A percentile compares a stretch with the other conserved stretches of the same genome.
Conservation (phyloP, 1,140 invertebrate species). For the Nilaparvata lugens region DNA sequence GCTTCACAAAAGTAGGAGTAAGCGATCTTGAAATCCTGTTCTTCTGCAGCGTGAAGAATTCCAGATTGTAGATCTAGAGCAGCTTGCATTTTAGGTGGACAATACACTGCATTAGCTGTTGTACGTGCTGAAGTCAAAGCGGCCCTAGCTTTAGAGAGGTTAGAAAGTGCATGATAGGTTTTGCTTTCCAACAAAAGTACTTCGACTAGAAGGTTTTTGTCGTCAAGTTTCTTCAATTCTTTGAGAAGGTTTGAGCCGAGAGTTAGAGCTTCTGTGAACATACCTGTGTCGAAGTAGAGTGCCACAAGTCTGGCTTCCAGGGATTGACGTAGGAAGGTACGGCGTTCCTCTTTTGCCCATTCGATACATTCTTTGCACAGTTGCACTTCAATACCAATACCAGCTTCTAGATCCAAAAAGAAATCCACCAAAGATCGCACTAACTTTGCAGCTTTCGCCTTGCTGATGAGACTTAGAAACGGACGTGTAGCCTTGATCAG, state of each 20-base stretch:
- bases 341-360: constrained; percentile 96
- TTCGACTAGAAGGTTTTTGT: constrained; percentile 97
- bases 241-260: constrained; percentile 77
- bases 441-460: constrained; percentile 97
- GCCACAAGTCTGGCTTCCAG: constrained; percentile 89
- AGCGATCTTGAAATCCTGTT: constrained; percentile 98
- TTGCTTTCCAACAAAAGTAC: constrained; percentile 95
- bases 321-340: constrained; percentile 94
- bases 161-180: constrained; percentile 95
- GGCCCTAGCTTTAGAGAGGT: constrained; percentile 92
- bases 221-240: constrained; percentile 98
- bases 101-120: constrained; percentile 98
- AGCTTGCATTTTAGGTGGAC: constrained; percentile 95
- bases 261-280: constrained; percentile 76
- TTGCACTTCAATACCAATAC: constrained; percentile 82
- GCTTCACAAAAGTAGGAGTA: constrained; percentile 99
- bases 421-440: constrained; percentile 94
- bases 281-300: constrained; percentile 87
- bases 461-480: constrained; percentile 89
- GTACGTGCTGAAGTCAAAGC: constrained; percentile 96
- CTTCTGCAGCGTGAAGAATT: constrained; percentile 97
- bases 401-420: constrained; percentile 92
- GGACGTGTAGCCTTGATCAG: constrained; percentile 90
- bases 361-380: constrained; percentile 96
- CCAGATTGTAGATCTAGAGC: constrained; percentile 95